These are phyloP conservation scores for Drosophila subquinaria DNA, from an alignment of 2,888 invertebrate species.

Conservation along the genomic window DNA sequence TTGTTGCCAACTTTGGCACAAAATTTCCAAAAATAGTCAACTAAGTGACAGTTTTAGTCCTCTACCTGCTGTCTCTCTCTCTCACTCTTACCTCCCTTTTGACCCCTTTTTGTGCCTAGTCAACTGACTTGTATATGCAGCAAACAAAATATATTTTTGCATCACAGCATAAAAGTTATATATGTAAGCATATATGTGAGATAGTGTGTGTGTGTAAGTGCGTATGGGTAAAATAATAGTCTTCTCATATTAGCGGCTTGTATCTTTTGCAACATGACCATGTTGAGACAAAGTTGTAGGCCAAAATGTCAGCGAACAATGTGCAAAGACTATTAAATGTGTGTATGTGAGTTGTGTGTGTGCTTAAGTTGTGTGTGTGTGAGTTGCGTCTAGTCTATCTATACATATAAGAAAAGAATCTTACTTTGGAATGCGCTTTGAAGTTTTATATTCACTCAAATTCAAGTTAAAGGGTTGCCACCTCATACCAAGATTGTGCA, in stretches of 20 bases:
- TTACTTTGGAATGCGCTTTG: conserved; percentile 41
- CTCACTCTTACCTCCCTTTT: background rate
- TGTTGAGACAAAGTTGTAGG: conserved; percentile 47
- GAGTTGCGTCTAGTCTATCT: background rate
- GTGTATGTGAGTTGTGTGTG: conserved; percentile 6
- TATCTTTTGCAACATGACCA: conserved; percentile 59
- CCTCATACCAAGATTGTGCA: background rate
- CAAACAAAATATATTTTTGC: conserved; percentile 65
- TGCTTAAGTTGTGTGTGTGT: background rate
- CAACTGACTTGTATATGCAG: conserved; percentile 28
- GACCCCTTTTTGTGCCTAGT: background rate
- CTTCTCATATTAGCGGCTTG: conserved; percentile 70
- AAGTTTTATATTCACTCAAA: conserved; percentile 27
- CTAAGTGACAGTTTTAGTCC: conserved; percentile 73
- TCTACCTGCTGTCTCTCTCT: background rate
- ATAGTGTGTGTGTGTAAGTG: conserved; percentile 4
- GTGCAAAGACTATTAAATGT: conserved; percentile 21
- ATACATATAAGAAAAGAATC: conserved; percentile 38
- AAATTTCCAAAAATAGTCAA: conserved; percentile 61
- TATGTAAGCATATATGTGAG: conserved; percentile 13
- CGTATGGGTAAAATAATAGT: conserved; percentile 16
- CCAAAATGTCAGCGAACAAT: conserved; percentile 62
- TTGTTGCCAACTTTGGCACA: conserved; percentile 56
- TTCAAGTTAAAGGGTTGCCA: conserved; percentile 3
- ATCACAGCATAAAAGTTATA: conserved; percentile 76